Percentiles rank a stretch among this genome's conserved stretches.
phyloP scores from a whole-genome alignment of 2,797 vertebrate genomes.

The Premnoplex brunnescens region DNA sequence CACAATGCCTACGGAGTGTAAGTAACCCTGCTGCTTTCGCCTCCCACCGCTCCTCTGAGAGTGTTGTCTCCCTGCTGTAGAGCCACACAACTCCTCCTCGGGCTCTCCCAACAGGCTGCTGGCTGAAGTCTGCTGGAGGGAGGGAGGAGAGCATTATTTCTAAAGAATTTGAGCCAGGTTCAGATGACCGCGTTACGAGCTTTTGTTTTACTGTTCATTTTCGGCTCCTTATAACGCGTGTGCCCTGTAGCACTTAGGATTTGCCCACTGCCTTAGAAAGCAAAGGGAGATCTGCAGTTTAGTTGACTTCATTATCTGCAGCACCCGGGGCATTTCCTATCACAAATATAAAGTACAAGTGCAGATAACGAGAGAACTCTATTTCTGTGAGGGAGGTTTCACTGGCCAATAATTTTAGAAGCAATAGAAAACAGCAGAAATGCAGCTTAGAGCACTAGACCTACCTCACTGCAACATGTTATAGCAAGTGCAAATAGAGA shows the following conservation, averaged over 20 bases:
- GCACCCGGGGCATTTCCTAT: neutral
- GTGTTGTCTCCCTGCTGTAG: slow-evolving; percentile 64
- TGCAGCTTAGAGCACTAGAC: neutral
- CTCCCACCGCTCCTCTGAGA: slow-evolving; percentile 43
- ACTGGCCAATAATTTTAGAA: neutral
- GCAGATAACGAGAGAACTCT: neutral
- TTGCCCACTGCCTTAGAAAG: slow-evolving; percentile 21
- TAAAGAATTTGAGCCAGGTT: slow-evolving; percentile 62
- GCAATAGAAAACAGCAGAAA: slow-evolving; percentile 9
- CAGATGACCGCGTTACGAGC: neutral
- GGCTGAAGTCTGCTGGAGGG: slow-evolving; percentile 52
- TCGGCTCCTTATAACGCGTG: neutral
- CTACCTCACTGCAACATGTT: neutral
- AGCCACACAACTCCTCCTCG: slow-evolving; percentile 72
- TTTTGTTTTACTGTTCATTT: slow-evolving; percentile 25
- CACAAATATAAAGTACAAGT: neutral
- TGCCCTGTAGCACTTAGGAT: neutral
- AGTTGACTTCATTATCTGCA: neutral
- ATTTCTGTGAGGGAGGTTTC: neutral
- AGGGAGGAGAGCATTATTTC: slow-evolving; percentile 51
- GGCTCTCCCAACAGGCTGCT: slow-evolving; percentile 74
- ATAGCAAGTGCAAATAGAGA: slow-evolving; percentile 14
- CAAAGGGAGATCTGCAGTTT: slow-evolving; percentile 13
- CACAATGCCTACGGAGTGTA: slow-evolving; percentile 93
- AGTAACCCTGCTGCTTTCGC: slow-evolving; percentile 76